phyloP scores from a whole-genome alignment of 2,113 vertebrate genomes.

The Larimichthys polyactis region DNA sequence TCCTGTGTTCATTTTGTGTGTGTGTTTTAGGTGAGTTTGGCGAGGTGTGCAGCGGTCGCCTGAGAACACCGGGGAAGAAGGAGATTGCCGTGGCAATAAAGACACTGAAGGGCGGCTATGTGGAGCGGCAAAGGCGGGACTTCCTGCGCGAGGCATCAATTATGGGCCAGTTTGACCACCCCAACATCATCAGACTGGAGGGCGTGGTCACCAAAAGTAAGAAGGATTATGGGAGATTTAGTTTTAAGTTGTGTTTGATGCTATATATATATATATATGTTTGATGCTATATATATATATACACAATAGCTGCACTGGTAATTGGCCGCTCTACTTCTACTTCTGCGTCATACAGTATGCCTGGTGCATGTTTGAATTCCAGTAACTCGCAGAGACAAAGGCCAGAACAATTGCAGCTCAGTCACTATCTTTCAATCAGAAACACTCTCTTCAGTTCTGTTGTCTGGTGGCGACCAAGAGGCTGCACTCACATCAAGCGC shows the following conservation, averaged over 20 bases:
- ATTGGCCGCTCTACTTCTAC: rapidly evolving
- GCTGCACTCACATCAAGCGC: neutral
- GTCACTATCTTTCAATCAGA: slow-evolving; percentile 8
- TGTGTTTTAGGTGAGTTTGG: slow-evolving; percentile 91
- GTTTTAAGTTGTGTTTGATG: neutral
- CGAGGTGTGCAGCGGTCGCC: slow-evolving; percentile 94
- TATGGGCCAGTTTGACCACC: slow-evolving; percentile 97
- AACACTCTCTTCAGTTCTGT: neutral
- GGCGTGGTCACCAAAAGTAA: slow-evolving; percentile 98
- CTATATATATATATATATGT: too few relatives aligned
- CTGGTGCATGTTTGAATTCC: neutral
- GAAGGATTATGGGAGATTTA: slow-evolving; percentile 49
- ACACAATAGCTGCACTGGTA: neutral
- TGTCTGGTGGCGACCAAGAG: neutral
- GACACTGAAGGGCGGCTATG: slow-evolving; percentile 93
- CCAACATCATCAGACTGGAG: slow-evolving; percentile 95
- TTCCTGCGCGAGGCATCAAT: slow-evolving; percentile 96
- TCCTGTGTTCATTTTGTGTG: neutral
- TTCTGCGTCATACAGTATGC: neutral
- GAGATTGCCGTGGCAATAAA: slow-evolving; percentile 98
- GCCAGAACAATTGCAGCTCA: neutral
- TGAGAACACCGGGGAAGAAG: slow-evolving; percentile 94
- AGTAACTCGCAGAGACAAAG: neutral
- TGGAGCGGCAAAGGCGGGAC: slow-evolving; percentile 93
- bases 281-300: too few relatives aligned